Evolutionary conservation across 2,113 vertebrate genomes (phyloP).

Genomic region (Phrynosoma platyrhinos): DNA sequence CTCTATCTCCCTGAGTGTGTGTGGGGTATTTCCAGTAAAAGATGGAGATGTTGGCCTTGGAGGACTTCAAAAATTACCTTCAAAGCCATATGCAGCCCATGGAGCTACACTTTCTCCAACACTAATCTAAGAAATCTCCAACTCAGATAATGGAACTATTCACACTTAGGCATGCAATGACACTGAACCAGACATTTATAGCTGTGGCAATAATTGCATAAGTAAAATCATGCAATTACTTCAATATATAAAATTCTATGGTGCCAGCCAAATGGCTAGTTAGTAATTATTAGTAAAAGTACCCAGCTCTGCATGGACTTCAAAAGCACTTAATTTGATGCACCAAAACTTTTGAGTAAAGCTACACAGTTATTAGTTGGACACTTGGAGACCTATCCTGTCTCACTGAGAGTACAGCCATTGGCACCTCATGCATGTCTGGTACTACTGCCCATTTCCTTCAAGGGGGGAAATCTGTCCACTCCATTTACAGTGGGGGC

Average conservation of each 20-base stretch:
- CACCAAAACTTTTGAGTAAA: not conserved
- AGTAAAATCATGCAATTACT: not conserved
- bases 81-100: too few relatives aligned
- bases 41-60: too few relatives aligned
- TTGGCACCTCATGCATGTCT: not conserved
- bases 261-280: not conserved
- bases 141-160: not conserved
- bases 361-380: not conserved
- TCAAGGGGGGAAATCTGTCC: not conserved
- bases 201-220: not conserved
- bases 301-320: too few relatives aligned
- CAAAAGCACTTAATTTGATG: not conserved
- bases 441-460: not conserved
- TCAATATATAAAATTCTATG: not conserved
- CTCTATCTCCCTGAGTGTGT: too few relatives aligned
- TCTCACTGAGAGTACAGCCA: not conserved
- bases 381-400: not conserved
- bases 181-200: not conserved
- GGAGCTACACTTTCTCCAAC: too few relatives aligned
- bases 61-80: too few relatives aligned
- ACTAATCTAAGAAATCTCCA: not conserved
- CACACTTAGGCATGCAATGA: conserved; percentile 6
- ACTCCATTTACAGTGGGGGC: not conserved
- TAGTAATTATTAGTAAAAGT: not conserved
- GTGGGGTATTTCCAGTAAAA: too few relatives aligned